phyloP scores from a whole-genome alignment of 2,113 vertebrate species.

The Onychostruthus taczanowskii region DNA sequence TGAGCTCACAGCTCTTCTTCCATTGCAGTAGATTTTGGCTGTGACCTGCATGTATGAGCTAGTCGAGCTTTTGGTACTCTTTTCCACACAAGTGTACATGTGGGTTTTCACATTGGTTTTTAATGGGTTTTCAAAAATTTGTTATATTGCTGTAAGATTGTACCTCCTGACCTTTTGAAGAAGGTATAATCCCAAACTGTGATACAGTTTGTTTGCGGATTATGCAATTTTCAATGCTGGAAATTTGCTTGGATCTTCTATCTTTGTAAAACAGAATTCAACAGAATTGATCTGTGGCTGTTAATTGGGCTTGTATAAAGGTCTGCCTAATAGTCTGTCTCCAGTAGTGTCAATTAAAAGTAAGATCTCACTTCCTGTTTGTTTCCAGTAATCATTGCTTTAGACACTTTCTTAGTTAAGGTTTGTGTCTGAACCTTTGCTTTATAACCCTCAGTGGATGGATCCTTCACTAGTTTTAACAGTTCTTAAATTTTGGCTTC shows the following conservation, averaged over 20 bases:
- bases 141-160: background rate
- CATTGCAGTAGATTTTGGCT: background rate
- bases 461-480: background rate
- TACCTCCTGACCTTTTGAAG: background rate
- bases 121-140: background rate
- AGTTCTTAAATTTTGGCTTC: background rate
- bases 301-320: background rate
- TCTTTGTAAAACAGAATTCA: background rate
- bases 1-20: background rate
- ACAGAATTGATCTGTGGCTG: background rate
- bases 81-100: rapidly evolving
- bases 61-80: background rate
- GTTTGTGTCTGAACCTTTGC: background rate
- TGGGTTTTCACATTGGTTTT: background rate
- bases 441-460: background rate
- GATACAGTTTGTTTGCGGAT: background rate
- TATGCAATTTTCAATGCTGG: background rate
- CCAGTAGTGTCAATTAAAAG: background rate
- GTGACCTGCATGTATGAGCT: background rate
- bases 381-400: background rate
- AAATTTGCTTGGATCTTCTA: background rate
- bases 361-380: background rate
- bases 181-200: background rate
- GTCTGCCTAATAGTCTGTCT: background rate
- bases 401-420: background rate